A percentile compares a stretch with the other conserved stretches of the same genome.
These are phyloP conservation scores for Neodiprion fabricii DNA, from an alignment of 1,140 invertebrate species.

Conservation along the genomic window DNA sequence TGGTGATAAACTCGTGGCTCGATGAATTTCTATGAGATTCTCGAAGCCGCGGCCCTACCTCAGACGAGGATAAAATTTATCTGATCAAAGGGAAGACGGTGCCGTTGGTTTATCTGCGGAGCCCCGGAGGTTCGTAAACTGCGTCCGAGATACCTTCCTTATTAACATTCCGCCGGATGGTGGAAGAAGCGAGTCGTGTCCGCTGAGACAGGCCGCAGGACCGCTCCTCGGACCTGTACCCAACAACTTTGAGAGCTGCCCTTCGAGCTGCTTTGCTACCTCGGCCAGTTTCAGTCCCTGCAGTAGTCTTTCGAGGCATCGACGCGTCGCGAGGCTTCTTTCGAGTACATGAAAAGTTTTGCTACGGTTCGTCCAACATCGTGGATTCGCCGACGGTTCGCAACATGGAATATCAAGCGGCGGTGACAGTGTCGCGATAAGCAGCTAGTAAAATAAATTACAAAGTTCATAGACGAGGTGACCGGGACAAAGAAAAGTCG, in stretches of 20 bases:
- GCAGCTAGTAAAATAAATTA: too few species aligned
- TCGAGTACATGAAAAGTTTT: too few species aligned
- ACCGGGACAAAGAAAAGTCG: too few species aligned
- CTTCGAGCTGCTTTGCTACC: conserved; percentile 1
- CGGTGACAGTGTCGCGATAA: too few species aligned
- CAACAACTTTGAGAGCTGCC: conserved; percentile 6
- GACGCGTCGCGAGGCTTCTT: conserved; percentile 2
- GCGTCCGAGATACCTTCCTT: neutral
- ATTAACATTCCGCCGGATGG: conserved; percentile 14
- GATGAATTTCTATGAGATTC: neutral
- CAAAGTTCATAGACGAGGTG: too few species aligned
- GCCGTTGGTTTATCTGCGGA: neutral
- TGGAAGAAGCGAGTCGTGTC: conserved; percentile 9
- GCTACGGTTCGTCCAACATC: too few species aligned
- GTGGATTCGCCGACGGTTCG: too few species aligned
- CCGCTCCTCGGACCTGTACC: neutral
- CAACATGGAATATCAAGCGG: too few species aligned
- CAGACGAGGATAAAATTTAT: neutral
- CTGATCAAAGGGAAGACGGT: neutral
- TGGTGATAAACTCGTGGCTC: neutral
- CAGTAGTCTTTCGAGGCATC: conserved; percentile 5
- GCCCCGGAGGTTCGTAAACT: neutral
- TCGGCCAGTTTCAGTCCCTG: conserved; percentile 6
- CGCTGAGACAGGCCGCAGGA: neutral
- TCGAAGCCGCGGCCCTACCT: neutral